Percentiles rank a stretch among this genome's conserved stretches.
Conservation (phyloP, 2,113 vertebrate genomes). For the Scomber colias region DNA sequence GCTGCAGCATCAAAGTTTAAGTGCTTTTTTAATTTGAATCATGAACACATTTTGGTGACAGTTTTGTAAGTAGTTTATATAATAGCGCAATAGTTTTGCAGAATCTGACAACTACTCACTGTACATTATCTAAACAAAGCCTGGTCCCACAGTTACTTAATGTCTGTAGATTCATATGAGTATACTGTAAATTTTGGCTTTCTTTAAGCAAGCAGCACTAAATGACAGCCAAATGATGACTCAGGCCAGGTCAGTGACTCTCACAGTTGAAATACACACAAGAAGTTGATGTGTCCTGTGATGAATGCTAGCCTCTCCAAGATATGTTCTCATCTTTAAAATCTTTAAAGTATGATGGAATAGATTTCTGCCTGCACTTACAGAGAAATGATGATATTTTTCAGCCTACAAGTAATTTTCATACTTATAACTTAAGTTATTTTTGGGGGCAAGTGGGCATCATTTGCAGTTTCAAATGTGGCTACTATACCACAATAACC, state of each 20-base stretch:
- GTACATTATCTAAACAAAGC: constrained; percentile 39
- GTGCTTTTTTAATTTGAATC: constrained; percentile 43
- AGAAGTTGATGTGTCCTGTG: constrained; percentile 23
- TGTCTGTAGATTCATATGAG: constrained; percentile 5
- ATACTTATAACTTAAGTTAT: not conserved
- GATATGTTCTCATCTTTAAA: not conserved
- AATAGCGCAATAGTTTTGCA: constrained; percentile 8
- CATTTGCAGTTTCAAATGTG: too few species aligned
- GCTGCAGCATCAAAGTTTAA: constrained; percentile 19
- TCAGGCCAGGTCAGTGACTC: not conserved
- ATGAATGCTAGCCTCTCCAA: constrained; percentile 12
- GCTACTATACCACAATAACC: not conserved
- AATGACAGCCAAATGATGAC: constrained; percentile 24
- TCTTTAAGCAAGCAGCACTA: constrained; percentile 11
- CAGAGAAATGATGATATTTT: not conserved
- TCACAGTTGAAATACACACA: constrained; percentile 18
- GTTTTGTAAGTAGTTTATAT: constrained; percentile 21
- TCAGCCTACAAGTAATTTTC: not conserved
- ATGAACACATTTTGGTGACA: constrained; percentile 10
- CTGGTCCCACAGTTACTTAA: not conserved
- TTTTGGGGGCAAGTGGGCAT: too few species aligned
- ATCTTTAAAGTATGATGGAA: not conserved
- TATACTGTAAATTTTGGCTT: not conserved
- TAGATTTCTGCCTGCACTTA: not conserved
- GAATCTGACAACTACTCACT: constrained; percentile 27